These are phyloP conservation scores for Ctenochaetus hawaiiensis DNA, from an alignment of 2,797 vertebrate species.

Conservation along the genomic window DNA sequence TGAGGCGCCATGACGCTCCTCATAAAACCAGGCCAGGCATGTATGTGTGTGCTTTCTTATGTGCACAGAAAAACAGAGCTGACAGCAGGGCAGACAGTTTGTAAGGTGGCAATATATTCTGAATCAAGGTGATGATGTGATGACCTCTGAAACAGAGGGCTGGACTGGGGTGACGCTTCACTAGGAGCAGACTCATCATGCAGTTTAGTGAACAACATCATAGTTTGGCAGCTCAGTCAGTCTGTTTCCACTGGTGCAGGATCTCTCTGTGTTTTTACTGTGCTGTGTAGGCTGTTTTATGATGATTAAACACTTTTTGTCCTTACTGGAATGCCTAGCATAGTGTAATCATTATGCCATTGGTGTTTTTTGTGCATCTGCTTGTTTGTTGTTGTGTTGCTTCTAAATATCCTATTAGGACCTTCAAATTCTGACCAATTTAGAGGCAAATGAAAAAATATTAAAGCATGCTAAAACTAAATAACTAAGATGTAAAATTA, in stretches of 20 bases:
- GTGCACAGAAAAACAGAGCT: slow-evolving; percentile 13
- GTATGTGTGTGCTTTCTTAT: slow-evolving; percentile 1
- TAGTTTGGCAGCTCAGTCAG: not conserved
- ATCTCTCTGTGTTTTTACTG: not conserved
- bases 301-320: not conserved
- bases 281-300: not conserved
- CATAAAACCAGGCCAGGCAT: slow-evolving; percentile 45
- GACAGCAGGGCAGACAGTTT: slow-evolving; percentile 17
- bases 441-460: not conserved
- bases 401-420: not conserved
- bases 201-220: slow-evolving; percentile 7
- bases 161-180: slow-evolving; percentile 17
- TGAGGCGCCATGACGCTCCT: slow-evolving; percentile 46
- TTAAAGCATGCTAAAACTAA: not conserved
- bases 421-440: not conserved
- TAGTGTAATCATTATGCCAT: not conserved
- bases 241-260: not conserved
- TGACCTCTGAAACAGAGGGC: slow-evolving; percentile 16
- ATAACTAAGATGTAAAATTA: not conserved
- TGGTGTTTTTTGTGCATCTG: not conserved
- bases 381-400: not conserved
- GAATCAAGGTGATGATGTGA: slow-evolving; percentile 30
- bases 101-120: slow-evolving; percentile 11
- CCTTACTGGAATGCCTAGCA: not conserved
- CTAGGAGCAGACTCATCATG: slow-evolving; percentile 36